Evolutionary conservation across 2,888 invertebrate species (phyloP), one percentile per base, ranked within the genome.

Genomic region (Pseudeuparius sepicola): DNA sequence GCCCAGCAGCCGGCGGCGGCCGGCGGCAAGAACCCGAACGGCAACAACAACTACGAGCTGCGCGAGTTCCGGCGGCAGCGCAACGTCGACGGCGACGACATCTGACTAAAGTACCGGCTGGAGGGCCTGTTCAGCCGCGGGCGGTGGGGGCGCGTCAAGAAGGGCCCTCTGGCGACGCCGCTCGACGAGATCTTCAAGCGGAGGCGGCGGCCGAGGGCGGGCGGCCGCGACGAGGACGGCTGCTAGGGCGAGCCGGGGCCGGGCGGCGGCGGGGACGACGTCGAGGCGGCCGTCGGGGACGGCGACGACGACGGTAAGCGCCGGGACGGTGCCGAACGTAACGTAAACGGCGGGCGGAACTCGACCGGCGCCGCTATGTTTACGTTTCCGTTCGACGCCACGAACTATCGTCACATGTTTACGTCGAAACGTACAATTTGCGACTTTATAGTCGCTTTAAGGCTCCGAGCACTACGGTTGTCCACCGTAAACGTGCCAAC

Each of bases 11-110:
- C n/a, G n/a, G n/a, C n/a, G n/a, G n/a, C n/a, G n/a, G n/a, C n/a
- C n/a, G n/a, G n/a, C n/a, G 59, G 61, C 18, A 73, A 74, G 42
- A 77, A 75, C 58, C 75, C 75, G 40, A 80, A 79, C 61, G 78
- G 79, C 32, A 81, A 81, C 63, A 82, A 81, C 61, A 82, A 80
- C 56, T 82, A 81, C 61, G 83, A 84, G 60, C 73, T 82, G 72
- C 71, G 79, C 31, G 83, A 84, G 61, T 70, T 82, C 53, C 76
- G 40, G 15, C 37, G 68, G n/a, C n/a, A n/a, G n/a, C n/a, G n/a
- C n/a, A n/a, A n/a, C n/a, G n/a, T n/a, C 68, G 47, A 55, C 39
- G 55, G 55, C 46, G 59, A 63, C 47, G 68, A 75, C 61, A 77
- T 77, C 70, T 77, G 76, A 77, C 76, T 77, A 77, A 75, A 75